These are phyloP conservation scores for Fopius arisanus DNA, from an alignment of 1,140 invertebrate species.

Conservation along the genomic window DNA sequence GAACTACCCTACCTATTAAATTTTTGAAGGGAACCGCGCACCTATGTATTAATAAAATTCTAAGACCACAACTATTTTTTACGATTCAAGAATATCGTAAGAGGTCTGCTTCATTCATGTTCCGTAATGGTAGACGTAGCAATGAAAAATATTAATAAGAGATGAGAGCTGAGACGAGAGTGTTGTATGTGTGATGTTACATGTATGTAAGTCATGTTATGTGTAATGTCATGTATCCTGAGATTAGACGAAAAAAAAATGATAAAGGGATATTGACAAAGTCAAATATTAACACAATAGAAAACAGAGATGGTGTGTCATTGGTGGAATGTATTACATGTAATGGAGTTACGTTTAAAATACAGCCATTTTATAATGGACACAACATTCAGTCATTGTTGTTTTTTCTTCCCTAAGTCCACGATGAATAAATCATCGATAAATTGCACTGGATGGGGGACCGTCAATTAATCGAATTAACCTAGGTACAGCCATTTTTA, in stretches of 20 bases:
- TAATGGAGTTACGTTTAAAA: conserved; percentile 61
- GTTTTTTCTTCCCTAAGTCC: background rate
- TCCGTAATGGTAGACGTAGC: conserved; percentile 43
- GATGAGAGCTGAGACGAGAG: conserved; percentile 39
- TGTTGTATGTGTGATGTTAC: conserved; percentile 60
- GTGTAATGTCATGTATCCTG: conserved; percentile 59
- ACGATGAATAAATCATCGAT: background rate
- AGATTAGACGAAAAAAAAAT: conserved; percentile 49
- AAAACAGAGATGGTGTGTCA: conserved; percentile 52
- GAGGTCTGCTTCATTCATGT: conserved; percentile 45
- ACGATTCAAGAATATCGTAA: conserved; percentile 28
- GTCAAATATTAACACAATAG: conserved; percentile 25
- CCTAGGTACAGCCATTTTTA: too few relatives aligned
- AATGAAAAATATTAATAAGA: conserved; percentile 28
- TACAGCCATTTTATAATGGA: conserved; percentile 67
- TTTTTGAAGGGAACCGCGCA: conserved; percentile 4
- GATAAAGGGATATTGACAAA: conserved; percentile 18
- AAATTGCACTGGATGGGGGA: background rate
- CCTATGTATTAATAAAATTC: conserved; percentile 17
- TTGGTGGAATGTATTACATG: conserved; percentile 61
- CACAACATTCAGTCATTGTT: conserved; percentile 26
- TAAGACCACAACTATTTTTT: conserved; percentile 24
- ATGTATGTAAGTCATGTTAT: conserved; percentile 60
- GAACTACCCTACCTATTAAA: conserved; percentile 8
- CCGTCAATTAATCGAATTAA: too few relatives aligned